phyloP scores from a whole-genome alignment of 2,888 invertebrate species.

The Acutogordius australiensis region DNA sequence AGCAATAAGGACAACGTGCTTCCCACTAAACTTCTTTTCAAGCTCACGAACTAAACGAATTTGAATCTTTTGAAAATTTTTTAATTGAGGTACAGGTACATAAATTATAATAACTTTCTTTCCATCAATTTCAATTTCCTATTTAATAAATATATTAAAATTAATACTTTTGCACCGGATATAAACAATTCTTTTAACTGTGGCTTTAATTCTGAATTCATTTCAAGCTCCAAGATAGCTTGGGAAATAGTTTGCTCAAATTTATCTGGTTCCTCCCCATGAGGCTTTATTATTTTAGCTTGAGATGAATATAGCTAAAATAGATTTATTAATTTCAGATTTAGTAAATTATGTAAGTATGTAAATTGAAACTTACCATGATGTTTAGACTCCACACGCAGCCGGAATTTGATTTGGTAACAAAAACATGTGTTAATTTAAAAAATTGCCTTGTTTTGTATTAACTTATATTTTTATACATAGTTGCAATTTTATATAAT shows the following conservation, averaged over 20 bases:
- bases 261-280: slow-evolving; percentile 8
- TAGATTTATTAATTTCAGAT: neutral
- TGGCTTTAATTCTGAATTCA: slow-evolving; percentile 64
- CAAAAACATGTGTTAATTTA: too few relatives aligned
- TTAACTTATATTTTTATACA: too few relatives aligned
- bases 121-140: slow-evolving; percentile 54
- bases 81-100: slow-evolving; percentile 89
- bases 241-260: slow-evolving; percentile 22
- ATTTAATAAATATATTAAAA: slow-evolving; percentile 12
- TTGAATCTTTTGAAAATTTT: slow-evolving; percentile 88
- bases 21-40: slow-evolving; percentile 97
- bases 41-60: slow-evolving; percentile 75
- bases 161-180: slow-evolving; percentile 44
- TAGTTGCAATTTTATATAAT: too few relatives aligned
- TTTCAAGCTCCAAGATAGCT: slow-evolving; percentile 75
- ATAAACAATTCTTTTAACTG: slow-evolving; percentile 76
- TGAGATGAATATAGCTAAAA: slow-evolving; percentile 8
- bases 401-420: too few relatives aligned
- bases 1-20: slow-evolving; percentile 87
- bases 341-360: too few relatives aligned
- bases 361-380: too few relatives aligned
- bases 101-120: slow-evolving; percentile 92
- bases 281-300: slow-evolving; percentile 6
- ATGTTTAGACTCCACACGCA: too few relatives aligned
- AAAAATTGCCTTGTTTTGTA: too few relatives aligned